Evolutionary conservation across 2,797 vertebrate species (phyloP), one percentile per base, ranked within the genome.

Genomic region (Thalassophryne amazonica): DNA sequence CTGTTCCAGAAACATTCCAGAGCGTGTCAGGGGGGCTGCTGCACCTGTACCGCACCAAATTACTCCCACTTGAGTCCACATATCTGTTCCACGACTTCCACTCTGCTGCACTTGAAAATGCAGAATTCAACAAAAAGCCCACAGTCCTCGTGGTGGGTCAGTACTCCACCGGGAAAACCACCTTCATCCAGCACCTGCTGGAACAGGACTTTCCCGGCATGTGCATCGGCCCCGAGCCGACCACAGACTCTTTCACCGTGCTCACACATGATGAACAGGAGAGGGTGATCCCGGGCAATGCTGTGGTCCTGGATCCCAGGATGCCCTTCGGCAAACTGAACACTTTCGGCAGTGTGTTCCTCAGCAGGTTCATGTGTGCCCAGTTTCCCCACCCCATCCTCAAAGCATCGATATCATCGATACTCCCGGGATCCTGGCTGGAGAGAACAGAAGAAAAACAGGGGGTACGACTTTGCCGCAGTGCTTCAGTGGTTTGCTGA

Each of bases 41-140:
- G 70, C 88, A 90, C 57, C 91, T 97, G 5, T 97, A 97, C 77
- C 86, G 90, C 28, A 91, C 87, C 73, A 95, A 96, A 59, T 91
- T 97, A 69, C 93, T 95, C 73, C 95, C 95, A 0, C 74, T 97
- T 80, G 95, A 97, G 88, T 94, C 96, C 89, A 66, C 91, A 21
- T 96, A 97, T 74, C 92, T 93, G 42, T 97, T 96, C 91, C 95
- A 97, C 66, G 94, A 96, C 62, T 97, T 97, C 91, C 95, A 97
- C 85, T 96, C 94, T 39, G 94, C 94, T 0, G 93, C 94, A 0
- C 90, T 96, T 52, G 95, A 97, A 80, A 93, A 96, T 68, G 94
- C 95, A 20, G 94, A 97, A 88, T 97, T 96, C 86, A 93, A 95
- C 77, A 96, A 95, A 87, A 96, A 96, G 84, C 95, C 95, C 33